These are phyloP conservation scores for Coccyzus lansbergi DNA, from an alignment of 2,797 vertebrate genomes.

Conservation along the genomic window DNA sequence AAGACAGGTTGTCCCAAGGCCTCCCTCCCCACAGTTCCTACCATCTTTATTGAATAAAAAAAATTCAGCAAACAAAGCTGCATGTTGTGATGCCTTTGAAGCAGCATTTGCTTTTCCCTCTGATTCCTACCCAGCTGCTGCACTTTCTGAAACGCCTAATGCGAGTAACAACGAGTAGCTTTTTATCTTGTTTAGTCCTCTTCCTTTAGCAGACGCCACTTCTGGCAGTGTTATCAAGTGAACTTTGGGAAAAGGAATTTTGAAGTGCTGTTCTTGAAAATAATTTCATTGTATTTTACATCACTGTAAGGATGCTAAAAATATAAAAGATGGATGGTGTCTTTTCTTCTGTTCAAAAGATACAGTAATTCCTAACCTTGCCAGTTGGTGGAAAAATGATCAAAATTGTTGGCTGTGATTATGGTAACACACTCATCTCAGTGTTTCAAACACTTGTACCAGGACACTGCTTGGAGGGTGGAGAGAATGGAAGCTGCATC, in stretches of 20 bases:
- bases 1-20: background rate
- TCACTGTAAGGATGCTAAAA: background rate
- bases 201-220: conserved; percentile 10
- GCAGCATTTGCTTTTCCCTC: background rate
- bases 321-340: background rate
- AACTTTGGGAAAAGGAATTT: conserved; percentile 21
- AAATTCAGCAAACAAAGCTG: background rate
- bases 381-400: background rate
- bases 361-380: background rate
- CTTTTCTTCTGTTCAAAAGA: conserved; percentile 42
- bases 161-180: conserved; percentile 21
- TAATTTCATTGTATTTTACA: conserved; percentile 45
- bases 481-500: background rate
- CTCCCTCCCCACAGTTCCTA: background rate
- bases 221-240: conserved; percentile 6
- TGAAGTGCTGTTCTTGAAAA: conserved; percentile 37
- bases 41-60: background rate
- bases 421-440: background rate
- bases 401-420: conserved; percentile 10
- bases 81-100: background rate
- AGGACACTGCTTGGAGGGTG: background rate
- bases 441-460: background rate
- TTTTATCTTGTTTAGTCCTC: conserved; percentile 44
- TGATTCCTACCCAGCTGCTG: background rate
- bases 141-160: background rate